Percentiles rank a stretch among this genome's conserved stretches.
Conservation (phyloP, 2,797 vertebrate genomes). For the Paramormyrops hopkinsi region DNA sequence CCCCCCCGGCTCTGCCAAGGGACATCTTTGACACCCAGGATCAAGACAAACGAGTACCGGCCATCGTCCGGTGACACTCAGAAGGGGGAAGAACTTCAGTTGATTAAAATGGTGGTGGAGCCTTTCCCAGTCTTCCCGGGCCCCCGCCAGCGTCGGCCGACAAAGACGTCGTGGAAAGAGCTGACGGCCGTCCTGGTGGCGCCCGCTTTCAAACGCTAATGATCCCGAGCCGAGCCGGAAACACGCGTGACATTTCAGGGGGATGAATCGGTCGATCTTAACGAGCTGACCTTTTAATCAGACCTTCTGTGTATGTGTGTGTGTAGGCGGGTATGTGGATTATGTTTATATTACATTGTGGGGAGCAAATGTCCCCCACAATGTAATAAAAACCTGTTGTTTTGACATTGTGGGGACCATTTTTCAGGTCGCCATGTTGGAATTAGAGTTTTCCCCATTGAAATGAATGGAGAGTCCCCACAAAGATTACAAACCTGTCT, state of each 20-base stretch:
- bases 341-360: not conserved
- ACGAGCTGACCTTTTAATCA: conserved; percentile 26
- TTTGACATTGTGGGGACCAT: not conserved
- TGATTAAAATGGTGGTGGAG: not conserved
- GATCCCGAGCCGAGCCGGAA: conserved; percentile 5
- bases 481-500: not conserved
- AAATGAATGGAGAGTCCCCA: not conserved
- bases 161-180: not conserved
- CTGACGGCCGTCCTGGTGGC: not conserved
- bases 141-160: not conserved
- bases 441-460: not conserved
- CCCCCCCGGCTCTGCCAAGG: not conserved
- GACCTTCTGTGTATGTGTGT: conserved; percentile 11
- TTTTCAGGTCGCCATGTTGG: not conserved
- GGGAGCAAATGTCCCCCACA: not conserved
- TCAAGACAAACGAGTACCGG: not conserved
- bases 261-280: conserved; percentile 21
- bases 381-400: not conserved
- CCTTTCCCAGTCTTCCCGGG: not conserved
- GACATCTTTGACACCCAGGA: not conserved
- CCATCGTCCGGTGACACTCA: not conserved
- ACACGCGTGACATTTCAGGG: conserved; percentile 21
- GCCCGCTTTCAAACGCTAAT: conserved; percentile 21
- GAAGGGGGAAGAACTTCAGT: not conserved
- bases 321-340: not conserved